Evolutionary conservation across 2,113 vertebrate genomes (phyloP).

Genomic region (Oxyruncus cristatus): DNA sequence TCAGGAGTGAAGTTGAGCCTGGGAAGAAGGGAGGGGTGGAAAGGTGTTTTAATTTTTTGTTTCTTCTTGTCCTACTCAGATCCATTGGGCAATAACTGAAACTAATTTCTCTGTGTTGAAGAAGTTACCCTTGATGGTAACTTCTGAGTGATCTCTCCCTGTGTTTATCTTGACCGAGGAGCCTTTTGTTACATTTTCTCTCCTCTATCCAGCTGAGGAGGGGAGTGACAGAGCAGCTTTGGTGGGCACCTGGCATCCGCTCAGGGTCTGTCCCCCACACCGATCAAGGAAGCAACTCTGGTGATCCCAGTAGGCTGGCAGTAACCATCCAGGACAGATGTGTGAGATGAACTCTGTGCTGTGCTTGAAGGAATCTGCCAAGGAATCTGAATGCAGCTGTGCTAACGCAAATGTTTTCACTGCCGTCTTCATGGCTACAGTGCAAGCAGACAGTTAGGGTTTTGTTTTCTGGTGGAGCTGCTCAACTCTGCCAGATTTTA

Average conservation of each 20-base stretch:
- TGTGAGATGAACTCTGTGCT: neutral
- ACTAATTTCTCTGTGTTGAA: neutral
- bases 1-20: neutral
- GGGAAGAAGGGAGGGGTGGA: neutral
- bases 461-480: neutral
- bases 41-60: neutral
- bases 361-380: neutral
- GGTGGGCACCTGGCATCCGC: neutral
- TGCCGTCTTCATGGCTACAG: neutral
- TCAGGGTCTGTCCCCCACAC: neutral
- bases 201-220: neutral
- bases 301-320: neutral
- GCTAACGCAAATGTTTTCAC: neutral
- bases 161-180: fast-evolving
- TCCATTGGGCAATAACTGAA: neutral
- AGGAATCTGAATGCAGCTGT: neutral
- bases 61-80: neutral
- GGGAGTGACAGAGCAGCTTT: neutral
- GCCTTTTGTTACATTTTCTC: neutral
- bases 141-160: neutral
- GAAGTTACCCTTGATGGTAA: fast-evolving
- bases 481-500: neutral
- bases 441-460: neutral
- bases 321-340: neutral
- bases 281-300: neutral